These are phyloP conservation scores for Anhinga anhinga DNA, from an alignment of 2,113 vertebrate genomes.

Conservation along the genomic window DNA sequence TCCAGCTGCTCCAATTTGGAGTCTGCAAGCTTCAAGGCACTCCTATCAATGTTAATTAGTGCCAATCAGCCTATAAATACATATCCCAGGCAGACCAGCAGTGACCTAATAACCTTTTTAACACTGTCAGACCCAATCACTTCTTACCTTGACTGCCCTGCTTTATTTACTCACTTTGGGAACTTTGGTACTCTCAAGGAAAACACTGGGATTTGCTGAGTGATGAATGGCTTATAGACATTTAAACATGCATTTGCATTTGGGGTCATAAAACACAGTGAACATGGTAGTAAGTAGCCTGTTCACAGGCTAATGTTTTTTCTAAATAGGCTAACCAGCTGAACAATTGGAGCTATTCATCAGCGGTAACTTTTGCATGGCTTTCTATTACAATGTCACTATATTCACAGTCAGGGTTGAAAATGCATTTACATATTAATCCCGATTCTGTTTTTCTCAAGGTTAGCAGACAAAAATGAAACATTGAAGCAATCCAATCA, in stretches of 20 bases:
- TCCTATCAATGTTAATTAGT: background rate
- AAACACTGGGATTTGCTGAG: background rate
- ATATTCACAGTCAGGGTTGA: background rate
- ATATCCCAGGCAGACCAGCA: background rate
- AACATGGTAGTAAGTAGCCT: background rate
- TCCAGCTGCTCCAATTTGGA: background rate
- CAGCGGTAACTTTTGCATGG: background rate
- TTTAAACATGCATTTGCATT: background rate
- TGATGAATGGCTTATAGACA: background rate
- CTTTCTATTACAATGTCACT: background rate
- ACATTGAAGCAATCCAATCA: background rate
- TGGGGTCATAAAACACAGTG: background rate
- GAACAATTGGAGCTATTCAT: background rate
- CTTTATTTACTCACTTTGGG: background rate
- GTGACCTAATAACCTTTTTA: background rate
- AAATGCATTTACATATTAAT: background rate
- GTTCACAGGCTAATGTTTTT: background rate
- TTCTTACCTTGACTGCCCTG: background rate
- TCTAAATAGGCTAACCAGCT: background rate
- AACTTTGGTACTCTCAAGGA: background rate
- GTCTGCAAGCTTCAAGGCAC: background rate
- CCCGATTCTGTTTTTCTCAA: background rate
- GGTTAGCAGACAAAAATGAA: background rate
- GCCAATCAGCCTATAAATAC: background rate
- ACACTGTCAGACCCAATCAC: background rate